phyloP scores from a whole-genome alignment of 92 coral and sea anemone species.

The Chrysogorgia sp. region DNA sequence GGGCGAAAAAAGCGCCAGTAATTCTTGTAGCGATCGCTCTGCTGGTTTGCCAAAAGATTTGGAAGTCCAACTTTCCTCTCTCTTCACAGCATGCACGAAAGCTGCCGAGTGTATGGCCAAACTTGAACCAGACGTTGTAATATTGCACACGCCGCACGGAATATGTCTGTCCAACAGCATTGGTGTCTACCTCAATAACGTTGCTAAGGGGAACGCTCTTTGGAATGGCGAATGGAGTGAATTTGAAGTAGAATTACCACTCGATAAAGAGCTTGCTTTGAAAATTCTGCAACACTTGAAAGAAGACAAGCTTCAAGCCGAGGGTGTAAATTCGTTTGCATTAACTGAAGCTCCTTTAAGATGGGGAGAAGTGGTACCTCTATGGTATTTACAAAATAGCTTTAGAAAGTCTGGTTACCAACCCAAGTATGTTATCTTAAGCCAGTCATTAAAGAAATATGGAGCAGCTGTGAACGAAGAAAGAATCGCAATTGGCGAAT shows the following conservation, averaged over 20 bases:
- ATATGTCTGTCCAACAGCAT: slow-evolving; percentile 59
- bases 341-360: slow-evolving; percentile 68
- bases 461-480: slow-evolving; percentile 2
- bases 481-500: slow-evolving; percentile 50
- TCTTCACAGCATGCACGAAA: slow-evolving; percentile 57
- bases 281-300: slow-evolving; percentile 58
- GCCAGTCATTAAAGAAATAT: slow-evolving; percentile 30
- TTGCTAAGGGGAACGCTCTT: slow-evolving; percentile 69
- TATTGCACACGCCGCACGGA: slow-evolving; percentile 74
- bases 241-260: slow-evolving; percentile 46
- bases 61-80: slow-evolving; percentile 36
- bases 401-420: slow-evolving; percentile 50
- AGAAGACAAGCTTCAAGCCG: slow-evolving; percentile 51
- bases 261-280: slow-evolving; percentile 53
- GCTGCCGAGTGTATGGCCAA: slow-evolving; percentile 61
- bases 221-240: slow-evolving; percentile 78
- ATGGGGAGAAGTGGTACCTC: slow-evolving; percentile 82
- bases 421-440: slow-evolving; percentile 62
- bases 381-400: slow-evolving; percentile 64
- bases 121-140: slow-evolving; percentile 56
- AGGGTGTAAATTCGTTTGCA: slow-evolving; percentile 62
- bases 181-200: slow-evolving; percentile 60
- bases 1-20: slow-evolving; percentile 46
- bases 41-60: slow-evolving; percentile 53
- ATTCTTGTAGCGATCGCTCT: slow-evolving; percentile 66